Evolutionary conservation across 2,888 invertebrate genomes (phyloP).

Genomic region (Polietes domitor): DNA sequence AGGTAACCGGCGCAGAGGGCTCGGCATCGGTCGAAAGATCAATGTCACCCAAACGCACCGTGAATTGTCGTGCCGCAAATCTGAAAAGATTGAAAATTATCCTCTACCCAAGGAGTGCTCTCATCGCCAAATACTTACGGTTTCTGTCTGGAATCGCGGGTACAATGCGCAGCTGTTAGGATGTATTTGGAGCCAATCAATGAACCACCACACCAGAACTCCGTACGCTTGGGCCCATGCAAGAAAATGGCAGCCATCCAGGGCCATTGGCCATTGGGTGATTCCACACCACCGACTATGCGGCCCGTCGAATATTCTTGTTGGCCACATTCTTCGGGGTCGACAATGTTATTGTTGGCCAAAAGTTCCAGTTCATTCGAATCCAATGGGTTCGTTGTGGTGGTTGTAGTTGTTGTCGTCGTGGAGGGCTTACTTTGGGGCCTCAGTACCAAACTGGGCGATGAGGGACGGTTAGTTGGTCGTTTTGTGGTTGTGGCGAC

Average conservation of each 20-base stretch:
- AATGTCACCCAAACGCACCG: slow-evolving; percentile 93
- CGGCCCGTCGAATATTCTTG: slow-evolving; percentile 91
- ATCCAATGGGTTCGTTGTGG: slow-evolving; percentile 80
- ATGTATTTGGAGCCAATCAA: slow-evolving; percentile 89
- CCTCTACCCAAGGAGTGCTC: background rate
- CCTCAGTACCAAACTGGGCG: slow-evolving; percentile 75
- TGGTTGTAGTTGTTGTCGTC: slow-evolving; percentile 82
- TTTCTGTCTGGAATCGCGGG: slow-evolving; percentile 92
- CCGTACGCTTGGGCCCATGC: slow-evolving; percentile 90
- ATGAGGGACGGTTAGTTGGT: slow-evolving; percentile 75
- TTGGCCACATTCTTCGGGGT: slow-evolving; percentile 87
- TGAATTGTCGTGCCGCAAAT: slow-evolving; percentile 93
- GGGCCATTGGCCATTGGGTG: slow-evolving; percentile 94
- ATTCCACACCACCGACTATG: slow-evolving; percentile 94
- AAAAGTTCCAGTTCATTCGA: slow-evolving; percentile 73
- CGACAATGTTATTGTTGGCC: slow-evolving; percentile 75
- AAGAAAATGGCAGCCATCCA: slow-evolving; percentile 98
- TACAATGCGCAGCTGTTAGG: slow-evolving; percentile 96
- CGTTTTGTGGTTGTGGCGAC: slow-evolving; percentile 79
- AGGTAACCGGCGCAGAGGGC: slow-evolving; percentile 91
- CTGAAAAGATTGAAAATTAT: slow-evolving; percentile 81
- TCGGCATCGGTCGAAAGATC: slow-evolving; percentile 92
- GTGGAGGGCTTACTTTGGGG: slow-evolving; percentile 79
- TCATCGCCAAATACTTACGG: slow-evolving; percentile 84
- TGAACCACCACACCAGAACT: slow-evolving; percentile 97